A percentile compares a stretch with the other conserved stretches of the same genome.
Evolutionary conservation across 2,888 invertebrate genomes (phyloP).

Genomic region (Epicampocera succincta): DNA sequence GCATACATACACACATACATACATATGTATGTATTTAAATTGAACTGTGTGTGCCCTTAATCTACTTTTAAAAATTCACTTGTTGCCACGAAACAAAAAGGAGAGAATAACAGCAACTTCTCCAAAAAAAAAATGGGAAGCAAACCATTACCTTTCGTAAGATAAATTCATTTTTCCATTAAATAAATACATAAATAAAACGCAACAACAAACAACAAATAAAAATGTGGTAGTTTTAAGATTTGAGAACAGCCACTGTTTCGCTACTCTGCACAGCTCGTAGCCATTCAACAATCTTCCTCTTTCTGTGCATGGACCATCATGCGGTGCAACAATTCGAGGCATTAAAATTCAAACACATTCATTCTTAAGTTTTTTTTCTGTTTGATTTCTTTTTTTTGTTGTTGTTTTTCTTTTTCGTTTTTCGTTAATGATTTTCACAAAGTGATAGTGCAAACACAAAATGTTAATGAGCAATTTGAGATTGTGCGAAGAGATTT

Average conservation of each 20-base stretch:
- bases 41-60: no score
- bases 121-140: not conserved
- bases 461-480: constrained; percentile 83
- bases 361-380: constrained; percentile 41
- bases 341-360: constrained; percentile 31
- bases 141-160: constrained; percentile 42
- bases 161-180: constrained; percentile 20
- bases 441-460: constrained; percentile 81
- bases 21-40: no score
- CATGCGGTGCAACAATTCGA: constrained; percentile 3
- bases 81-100: no score
- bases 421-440: constrained; percentile 78
- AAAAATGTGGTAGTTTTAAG: constrained; percentile 26
- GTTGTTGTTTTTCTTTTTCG: constrained; percentile 17
- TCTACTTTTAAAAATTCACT: no score
- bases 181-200: not conserved
- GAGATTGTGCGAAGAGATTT: constrained; percentile 82
- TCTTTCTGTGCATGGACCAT: constrained; percentile 22
- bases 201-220: not conserved
- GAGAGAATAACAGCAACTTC: no score
- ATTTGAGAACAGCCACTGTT: constrained; percentile 47
- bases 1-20: no score
- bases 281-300: not conserved
- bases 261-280: constrained; percentile 1
- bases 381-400: constrained; percentile 11